Base-by-base conservation (phyloP, 2,113 vertebrate species). In the Odontesthes bonariensis region DNA sequence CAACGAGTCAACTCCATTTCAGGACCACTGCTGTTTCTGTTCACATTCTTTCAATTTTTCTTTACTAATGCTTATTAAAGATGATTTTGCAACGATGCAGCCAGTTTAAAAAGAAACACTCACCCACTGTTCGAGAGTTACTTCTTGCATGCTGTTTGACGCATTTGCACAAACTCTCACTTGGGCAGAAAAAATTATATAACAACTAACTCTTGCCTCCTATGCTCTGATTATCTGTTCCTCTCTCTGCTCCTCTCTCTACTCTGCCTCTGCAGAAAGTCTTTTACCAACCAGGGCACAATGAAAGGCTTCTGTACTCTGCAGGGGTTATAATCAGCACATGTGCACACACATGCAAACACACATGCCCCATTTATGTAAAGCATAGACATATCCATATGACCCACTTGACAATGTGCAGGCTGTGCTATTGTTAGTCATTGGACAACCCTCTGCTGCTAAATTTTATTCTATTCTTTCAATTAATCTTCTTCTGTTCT, bases 281-380 rank as follows among this genome's bases (percentile, higher is more conserved):
- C 32, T 59, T 81, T 84, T 75, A 79, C 80, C 72, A 61, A 69
- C 44, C 49, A n/a, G 23, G 42, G 32, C 64, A 67, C 70, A 40
- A 14, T 46, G 44, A 38, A 59, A 67, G 78, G 60, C 47, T 55
- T 72, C 49, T 38, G 58, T 22, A 4, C 40, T 79, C 54, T 65
- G 57, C 56, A 33, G 68, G 69, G 66, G 71, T 61, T 47, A 33
- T 20, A 16, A 53, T 79, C 40, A 58, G 74, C 75, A 78, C 17
- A 57, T 9, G 44, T n/a, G 42, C 13, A 67, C 20, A 52, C 12
- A 22, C 38, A 61, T 16, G 52, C 35, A 75, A 42, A 75, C n/a
- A 16, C 22, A 8, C 13, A 23, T 10, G 31, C 14, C 54, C 32
- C 4, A 70, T 67, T 77, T 47, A 49, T 38, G 35, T 10, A 53